These are phyloP conservation scores for Platyscapa corneri DNA, from an alignment of 1,140 invertebrate genomes.

Conservation along the genomic window DNA sequence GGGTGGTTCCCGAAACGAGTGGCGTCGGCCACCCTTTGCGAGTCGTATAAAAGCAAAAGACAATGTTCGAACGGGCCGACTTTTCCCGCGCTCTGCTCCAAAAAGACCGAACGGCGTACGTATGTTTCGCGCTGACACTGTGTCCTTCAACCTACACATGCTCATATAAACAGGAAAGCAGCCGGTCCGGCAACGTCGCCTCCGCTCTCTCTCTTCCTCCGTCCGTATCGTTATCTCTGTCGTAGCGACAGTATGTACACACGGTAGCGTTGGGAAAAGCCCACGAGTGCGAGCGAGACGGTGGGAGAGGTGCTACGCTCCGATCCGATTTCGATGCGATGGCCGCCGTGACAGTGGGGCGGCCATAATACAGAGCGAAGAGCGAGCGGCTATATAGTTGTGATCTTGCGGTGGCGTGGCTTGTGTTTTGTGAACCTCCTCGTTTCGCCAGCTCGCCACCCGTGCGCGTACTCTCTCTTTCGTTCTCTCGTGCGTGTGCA, in stretches of 20 bases:
- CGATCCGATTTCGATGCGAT: not conserved
- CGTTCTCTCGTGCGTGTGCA: not conserved
- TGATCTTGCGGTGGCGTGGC: constrained; percentile 10
- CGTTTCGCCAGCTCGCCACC: not conserved
- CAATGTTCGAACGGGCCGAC: not conserved
- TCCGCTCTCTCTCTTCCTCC: not conserved
- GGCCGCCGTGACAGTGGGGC: constrained; percentile 19
- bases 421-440: not conserved
- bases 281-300: not conserved
- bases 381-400: not conserved
- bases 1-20: not conserved
- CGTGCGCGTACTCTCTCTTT: constrained; percentile 1
- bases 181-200: constrained; percentile 18
- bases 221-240: not conserved
- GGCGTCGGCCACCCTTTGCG: not conserved
- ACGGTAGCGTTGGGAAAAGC: not conserved
- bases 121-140: constrained; percentile 6
- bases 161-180: not conserved
- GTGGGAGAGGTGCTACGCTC: not conserved
- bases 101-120: constrained; percentile 13
- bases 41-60: not conserved
- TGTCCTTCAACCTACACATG: constrained; percentile 8
- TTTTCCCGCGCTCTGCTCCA: constrained; percentile 43
- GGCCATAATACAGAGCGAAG: constrained; percentile 7
- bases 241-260: not conserved